These are phyloP conservation scores for Dynastes maya DNA, from an alignment of 2,888 invertebrate genomes.

Conservation along the genomic window DNA sequence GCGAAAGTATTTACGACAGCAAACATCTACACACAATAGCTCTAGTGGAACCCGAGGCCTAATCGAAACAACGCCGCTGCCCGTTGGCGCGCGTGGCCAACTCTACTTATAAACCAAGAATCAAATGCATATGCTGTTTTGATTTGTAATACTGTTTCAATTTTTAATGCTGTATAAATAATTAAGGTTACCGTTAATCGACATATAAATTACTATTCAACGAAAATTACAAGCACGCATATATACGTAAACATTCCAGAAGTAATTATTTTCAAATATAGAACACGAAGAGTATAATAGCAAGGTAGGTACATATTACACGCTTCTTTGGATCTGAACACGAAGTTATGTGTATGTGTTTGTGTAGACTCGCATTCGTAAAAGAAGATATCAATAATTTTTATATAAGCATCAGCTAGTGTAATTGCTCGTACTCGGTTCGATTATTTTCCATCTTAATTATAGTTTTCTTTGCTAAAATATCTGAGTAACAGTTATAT, in stretches of 20 bases:
- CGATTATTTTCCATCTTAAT: constrained; percentile 22
- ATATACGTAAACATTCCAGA: not conserved
- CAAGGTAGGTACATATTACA: no score
- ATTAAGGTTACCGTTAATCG: constrained; percentile 1
- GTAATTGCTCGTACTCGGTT: constrained; percentile 18
- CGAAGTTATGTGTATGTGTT: no score
- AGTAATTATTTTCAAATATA: constrained; percentile 12
- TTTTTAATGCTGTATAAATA: not conserved
- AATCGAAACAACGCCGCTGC: no score
- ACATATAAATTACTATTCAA: not conserved
- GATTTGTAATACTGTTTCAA: not conserved
- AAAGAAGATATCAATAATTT: constrained; percentile 25
- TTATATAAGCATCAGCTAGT: not conserved
- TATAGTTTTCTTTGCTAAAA: constrained; percentile 29
- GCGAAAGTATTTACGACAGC: no score
- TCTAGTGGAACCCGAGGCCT: no score
- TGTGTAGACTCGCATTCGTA: no score
- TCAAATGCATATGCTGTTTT: not conserved
- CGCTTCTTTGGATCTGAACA: no score
- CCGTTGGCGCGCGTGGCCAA: no score
- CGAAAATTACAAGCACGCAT: not conserved
- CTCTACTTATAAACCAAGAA: no score
- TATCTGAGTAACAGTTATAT: constrained; percentile 22
- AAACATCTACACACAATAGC: no score
- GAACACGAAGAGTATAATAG: no score